phyloP scores from a whole-genome alignment of 2,888 invertebrate genomes.

The Leuctra nigra region DNA sequence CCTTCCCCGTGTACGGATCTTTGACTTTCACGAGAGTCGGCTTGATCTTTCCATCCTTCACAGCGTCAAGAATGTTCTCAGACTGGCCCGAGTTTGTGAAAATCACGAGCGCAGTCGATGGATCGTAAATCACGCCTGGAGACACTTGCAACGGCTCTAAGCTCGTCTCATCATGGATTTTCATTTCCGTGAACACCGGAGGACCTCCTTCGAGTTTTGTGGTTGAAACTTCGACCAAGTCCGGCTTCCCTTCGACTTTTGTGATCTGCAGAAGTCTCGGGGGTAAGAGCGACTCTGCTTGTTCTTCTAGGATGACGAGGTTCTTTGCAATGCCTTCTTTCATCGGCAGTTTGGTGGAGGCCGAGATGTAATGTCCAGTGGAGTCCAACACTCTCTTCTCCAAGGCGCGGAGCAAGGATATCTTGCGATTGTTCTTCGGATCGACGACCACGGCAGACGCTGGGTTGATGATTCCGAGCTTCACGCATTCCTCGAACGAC shows the following conservation, averaged over 20 bases:
- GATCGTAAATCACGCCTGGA: conserved; percentile 71
- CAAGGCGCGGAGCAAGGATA: conserved; percentile 63
- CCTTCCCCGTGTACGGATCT: conserved; percentile 61
- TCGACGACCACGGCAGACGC: conserved; percentile 77
- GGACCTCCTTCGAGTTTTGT: conserved; percentile 39
- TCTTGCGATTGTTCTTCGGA: conserved; percentile 60
- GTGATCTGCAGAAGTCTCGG: conserved; percentile 66
- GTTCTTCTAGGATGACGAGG: conserved; percentile 53
- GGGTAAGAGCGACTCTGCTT: conserved; percentile 43
- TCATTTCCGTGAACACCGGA: conserved; percentile 45
- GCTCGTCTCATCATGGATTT: conserved; percentile 38
- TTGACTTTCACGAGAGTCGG: conserved; percentile 59
- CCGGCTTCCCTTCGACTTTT: conserved; percentile 61
- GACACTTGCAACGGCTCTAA: conserved; percentile 65
- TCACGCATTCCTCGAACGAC: conserved; percentile 81
- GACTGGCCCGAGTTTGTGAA: conserved; percentile 64
- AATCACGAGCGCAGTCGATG: conserved; percentile 65
- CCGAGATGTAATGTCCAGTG: conserved; percentile 63
- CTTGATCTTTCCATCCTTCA: conserved; percentile 67
- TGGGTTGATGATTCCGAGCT: conserved; percentile 76
- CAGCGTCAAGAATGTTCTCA: conserved; percentile 65
- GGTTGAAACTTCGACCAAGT: conserved; percentile 62
- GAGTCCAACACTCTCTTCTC: conserved; percentile 71
- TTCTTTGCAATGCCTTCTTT: conserved; percentile 63
- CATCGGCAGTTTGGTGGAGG: conserved; percentile 57